These are phyloP conservation scores for human DNA, from an alignment of 2,113 vertebrate genomes.

Conservation along the genomic window GRCh38 chrX:113950501-113951000, in stretches of 20 bases:
- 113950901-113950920: background rate
- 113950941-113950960: background rate
- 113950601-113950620: background rate
- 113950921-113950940: background rate
- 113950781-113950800: background rate
- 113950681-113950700: background rate
- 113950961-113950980: background rate
- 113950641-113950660: background rate
- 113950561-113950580: background rate
- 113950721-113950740: background rate
- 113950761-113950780: background rate
- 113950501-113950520: background rate
- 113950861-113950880: background rate
- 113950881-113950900: background rate
- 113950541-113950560: background rate
- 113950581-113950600: background rate
- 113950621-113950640: background rate
- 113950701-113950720: background rate
- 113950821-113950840: background rate
- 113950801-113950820: background rate
- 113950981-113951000: background rate
- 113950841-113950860: background rate
- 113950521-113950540: background rate
- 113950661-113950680: slow-evolving; percentile 34
- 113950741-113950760: background rate